Percentiles rank a stretch among this genome's conserved stretches.
These are phyloP conservation scores for Gyps fulvus DNA, from an alignment of 2,113 vertebrate species.

Conservation along the genomic window DNA sequence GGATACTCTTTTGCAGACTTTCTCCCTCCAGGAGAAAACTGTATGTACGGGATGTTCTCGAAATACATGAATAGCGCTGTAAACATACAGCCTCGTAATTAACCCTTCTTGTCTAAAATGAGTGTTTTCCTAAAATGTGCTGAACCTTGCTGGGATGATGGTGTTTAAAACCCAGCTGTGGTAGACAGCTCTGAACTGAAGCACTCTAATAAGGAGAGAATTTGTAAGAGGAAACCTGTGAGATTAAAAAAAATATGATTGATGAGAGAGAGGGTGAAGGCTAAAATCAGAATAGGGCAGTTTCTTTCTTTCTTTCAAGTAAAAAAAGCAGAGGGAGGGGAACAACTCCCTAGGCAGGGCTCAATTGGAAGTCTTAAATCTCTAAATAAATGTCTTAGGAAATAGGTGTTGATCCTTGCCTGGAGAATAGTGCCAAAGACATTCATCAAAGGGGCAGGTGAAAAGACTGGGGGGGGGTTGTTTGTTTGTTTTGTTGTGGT, in stretches of 20 bases:
- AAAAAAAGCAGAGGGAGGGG: not conserved
- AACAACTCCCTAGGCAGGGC: not conserved
- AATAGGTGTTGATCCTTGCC: constrained; percentile 58
- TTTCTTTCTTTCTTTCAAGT: not conserved
- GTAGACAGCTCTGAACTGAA: not conserved
- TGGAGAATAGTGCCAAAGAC: constrained; percentile 11
- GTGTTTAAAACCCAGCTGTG: not conserved
- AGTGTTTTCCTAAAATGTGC: not conserved
- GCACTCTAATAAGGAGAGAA: not conserved
- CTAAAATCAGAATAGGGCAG: not conserved
- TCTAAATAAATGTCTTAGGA: constrained; percentile 55
- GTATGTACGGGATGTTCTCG: not conserved
- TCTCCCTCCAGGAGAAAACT: constrained; percentile 8
- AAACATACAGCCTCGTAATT: not conserved
- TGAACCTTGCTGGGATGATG: not conserved
- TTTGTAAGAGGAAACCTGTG: not conserved
- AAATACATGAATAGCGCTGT: not conserved
- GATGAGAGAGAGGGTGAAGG: not conserved
- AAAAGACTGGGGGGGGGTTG: not conserved
- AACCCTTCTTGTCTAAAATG: not conserved
- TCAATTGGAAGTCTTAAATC: constrained; percentile 39
- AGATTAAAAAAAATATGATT: not conserved
- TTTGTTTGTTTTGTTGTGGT: not conserved
- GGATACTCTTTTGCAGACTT: not conserved
- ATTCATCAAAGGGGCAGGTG: constrained; percentile 49